phyloP scores from a whole-genome alignment of 2,888 invertebrate genomes.

The Apocheima hispidaria region DNA sequence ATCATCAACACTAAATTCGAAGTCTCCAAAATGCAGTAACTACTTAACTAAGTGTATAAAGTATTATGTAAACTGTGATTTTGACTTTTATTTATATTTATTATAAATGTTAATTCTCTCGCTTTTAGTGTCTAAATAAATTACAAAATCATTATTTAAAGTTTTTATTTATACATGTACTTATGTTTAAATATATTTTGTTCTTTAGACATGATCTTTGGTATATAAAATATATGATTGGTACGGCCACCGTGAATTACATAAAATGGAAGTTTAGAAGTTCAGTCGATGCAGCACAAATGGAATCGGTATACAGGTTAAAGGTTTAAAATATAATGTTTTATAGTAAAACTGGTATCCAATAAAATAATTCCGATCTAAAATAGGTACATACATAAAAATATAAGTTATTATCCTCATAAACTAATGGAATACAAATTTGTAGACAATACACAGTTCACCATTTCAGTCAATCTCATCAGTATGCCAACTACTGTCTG shows the following conservation, averaged over 20 bases:
- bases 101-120: conserved; percentile 24
- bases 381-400: conserved; percentile 14
- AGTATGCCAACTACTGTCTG: conserved; percentile 36
- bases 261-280: conserved; percentile 67
- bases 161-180: conserved; percentile 65
- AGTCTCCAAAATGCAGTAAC: conserved; percentile 94
- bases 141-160: conserved; percentile 48
- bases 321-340: conserved; percentile 46
- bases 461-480: conserved; percentile 31
- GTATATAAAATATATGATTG: conserved; percentile 80
- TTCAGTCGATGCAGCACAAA: conserved; percentile 63
- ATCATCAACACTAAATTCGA: conserved; percentile 94
- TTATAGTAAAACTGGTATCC: conserved; percentile 47
- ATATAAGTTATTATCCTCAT: conserved; percentile 6
- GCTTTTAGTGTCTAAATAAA: conserved; percentile 44
- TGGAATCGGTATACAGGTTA: conserved; percentile 56
- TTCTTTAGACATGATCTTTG: conserved; percentile 80
- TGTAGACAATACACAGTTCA: conserved; percentile 33
- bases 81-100: conserved; percentile 50
- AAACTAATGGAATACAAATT: conserved; percentile 43
- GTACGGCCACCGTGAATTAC: conserved; percentile 71
- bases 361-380: conserved; percentile 19
- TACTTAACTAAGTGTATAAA: conserved; percentile 63
- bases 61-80: conserved; percentile 58
- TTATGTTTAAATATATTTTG: conserved; percentile 71